Evolutionary conservation across 2,888 invertebrate species (phyloP).

Genomic region (Drosophila vallismaia): DNA sequence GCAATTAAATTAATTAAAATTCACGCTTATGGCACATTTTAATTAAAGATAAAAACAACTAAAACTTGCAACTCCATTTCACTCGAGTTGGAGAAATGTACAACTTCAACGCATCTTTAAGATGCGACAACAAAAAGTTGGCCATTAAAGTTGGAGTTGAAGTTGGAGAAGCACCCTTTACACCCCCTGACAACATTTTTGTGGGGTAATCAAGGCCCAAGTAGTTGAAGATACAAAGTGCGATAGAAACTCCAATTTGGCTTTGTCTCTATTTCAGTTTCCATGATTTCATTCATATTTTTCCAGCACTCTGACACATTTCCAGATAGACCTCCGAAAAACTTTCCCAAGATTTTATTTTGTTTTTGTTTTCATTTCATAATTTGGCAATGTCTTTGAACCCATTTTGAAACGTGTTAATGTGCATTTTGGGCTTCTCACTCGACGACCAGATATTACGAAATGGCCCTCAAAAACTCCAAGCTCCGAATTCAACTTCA

Average conservation of each 20-base stretch:
- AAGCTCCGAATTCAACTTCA: constrained; percentile 25
- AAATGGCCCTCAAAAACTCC: constrained; percentile 41
- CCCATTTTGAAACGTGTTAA: constrained; percentile 69
- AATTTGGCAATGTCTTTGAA: constrained; percentile 67
- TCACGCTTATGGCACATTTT: constrained; percentile 67
- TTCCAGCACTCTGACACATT: constrained; percentile 38
- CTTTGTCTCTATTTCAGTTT: constrained; percentile 30
- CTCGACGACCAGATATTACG: constrained; percentile 49
- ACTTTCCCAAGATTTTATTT: constrained; percentile 64
- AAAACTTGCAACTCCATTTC: constrained; percentile 45
- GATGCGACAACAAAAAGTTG: constrained; percentile 16
- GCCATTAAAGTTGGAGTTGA: constrained; percentile 2
- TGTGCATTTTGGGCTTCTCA: constrained; percentile 57
- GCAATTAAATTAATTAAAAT: constrained; percentile 74
- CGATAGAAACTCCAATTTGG: constrained; percentile 27
- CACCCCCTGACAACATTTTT: constrained; percentile 19
- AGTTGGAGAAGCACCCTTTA: constrained; percentile 11
- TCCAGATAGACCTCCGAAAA: constrained; percentile 45
- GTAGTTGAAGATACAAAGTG: constrained; percentile 32
- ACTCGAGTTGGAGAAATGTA: constrained; percentile 55
- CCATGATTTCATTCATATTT: constrained; percentile 38
- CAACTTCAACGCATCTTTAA: constrained; percentile 27
- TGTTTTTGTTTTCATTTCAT: constrained; percentile 35
- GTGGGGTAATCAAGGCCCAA: constrained; percentile 17
- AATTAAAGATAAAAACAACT: constrained; percentile 28